These are phyloP conservation scores for Xestia rhomboidea DNA, from an alignment of 2,888 invertebrate species.

Conservation along the genomic window DNA sequence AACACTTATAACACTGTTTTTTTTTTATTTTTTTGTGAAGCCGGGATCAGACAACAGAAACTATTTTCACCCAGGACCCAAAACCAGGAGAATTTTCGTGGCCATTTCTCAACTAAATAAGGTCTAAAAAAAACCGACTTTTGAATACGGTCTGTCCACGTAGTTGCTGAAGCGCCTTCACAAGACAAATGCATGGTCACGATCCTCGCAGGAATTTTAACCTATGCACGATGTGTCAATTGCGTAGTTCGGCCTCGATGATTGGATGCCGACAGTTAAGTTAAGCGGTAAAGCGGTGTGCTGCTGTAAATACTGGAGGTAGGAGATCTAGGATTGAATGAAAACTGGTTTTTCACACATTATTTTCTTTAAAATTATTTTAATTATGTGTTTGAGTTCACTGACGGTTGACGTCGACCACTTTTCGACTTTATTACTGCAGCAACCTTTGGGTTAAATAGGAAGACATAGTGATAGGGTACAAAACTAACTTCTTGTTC, in stretches of 20 bases:
- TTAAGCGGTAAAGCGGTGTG: slow-evolving; percentile 8
- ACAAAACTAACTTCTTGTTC: no score
- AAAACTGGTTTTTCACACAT: slow-evolving; percentile 17
- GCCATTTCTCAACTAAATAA: not conserved
- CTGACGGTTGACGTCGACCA: no score
- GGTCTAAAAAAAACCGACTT: not conserved
- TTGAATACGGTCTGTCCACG: not conserved
- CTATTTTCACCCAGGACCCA: no score
- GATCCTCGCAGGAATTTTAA: slow-evolving; percentile 38
- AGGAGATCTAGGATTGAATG: slow-evolving; percentile 20
- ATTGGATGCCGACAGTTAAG: slow-evolving; percentile 32
- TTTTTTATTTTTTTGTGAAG: no score
- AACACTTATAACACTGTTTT: no score
- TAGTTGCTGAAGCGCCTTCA: not conserved
- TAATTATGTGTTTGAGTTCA: no score
- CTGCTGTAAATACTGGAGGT: slow-evolving; percentile 28
- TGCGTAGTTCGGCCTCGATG: slow-evolving; percentile 26
- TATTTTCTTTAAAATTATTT: not conserved
- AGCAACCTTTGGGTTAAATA: no score
- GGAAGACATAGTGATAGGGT: no score
- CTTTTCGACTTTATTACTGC: no score
- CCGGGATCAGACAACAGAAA: no score
- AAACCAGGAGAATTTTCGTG: not conserved
- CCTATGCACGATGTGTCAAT: slow-evolving; percentile 18
- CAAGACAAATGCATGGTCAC: not conserved